Evolutionary conservation across 1,140 invertebrate genomes (phyloP).

Genomic region (Saccostrea glomerata): DNA sequence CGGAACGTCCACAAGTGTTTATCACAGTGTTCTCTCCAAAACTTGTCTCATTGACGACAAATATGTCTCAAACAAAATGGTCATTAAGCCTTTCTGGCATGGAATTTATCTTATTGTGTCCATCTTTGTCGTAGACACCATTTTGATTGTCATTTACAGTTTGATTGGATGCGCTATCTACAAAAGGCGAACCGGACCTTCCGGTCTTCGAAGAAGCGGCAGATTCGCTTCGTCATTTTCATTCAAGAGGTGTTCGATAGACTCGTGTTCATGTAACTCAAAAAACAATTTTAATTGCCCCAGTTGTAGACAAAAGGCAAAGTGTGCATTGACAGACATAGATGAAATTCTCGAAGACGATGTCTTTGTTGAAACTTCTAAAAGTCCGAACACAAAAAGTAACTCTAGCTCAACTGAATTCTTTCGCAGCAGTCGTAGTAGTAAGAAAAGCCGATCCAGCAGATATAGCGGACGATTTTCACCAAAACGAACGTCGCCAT

Average conservation of each 20-base stretch:
- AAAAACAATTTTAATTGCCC: slow-evolving; percentile 7
- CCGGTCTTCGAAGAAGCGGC: neutral
- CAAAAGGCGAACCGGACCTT: neutral
- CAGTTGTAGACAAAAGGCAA: neutral
- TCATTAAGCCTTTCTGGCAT: slow-evolving; percentile 42
- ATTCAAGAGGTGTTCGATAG: slow-evolving; percentile 19
- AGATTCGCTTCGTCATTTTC: neutral
- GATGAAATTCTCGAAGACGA: slow-evolving; percentile 2
- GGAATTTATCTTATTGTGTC: slow-evolving; percentile 34
- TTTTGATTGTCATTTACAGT: slow-evolving; percentile 28
- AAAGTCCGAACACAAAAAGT: neutral
- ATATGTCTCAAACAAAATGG: slow-evolving; percentile 24
- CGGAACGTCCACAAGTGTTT: slow-evolving; percentile 19
- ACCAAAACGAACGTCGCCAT: neutral
- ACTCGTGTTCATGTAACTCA: slow-evolving; percentile 40
- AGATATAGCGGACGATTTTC: neutral
- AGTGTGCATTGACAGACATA: neutral
- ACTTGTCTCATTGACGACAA: slow-evolving; percentile 54
- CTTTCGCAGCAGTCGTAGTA: neutral
- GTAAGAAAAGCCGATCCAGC: neutral
- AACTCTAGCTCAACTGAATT: neutral
- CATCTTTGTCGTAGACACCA: slow-evolving; percentile 42
- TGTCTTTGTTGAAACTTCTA: neutral
- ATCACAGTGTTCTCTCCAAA: slow-evolving; percentile 10
- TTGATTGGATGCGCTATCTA: neutral